phyloP scores from a whole-genome alignment of 2,113 vertebrate species.

The Sander vitreus region DNA sequence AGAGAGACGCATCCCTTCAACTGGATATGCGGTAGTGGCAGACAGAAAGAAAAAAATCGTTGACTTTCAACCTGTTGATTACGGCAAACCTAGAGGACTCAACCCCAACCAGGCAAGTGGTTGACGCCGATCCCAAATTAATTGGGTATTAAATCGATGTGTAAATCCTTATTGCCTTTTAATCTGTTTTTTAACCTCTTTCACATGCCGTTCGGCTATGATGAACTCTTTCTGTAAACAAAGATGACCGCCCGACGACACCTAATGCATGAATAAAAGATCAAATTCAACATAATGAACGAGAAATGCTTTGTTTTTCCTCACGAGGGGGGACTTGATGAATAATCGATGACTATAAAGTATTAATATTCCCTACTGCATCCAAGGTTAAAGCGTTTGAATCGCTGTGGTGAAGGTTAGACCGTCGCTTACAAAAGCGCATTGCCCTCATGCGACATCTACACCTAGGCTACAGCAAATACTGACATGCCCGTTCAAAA shows the following conservation, averaged over 20 bases:
- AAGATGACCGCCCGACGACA: constrained; percentile 82
- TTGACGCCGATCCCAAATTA: constrained; percentile 64
- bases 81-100: constrained; percentile 72
- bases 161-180: constrained; percentile 38
- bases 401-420: constrained; percentile 81
- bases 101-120: constrained; percentile 69
- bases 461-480: constrained; percentile 77
- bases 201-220: constrained; percentile 66
- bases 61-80: constrained; percentile 89
- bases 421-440: constrained; percentile 78
- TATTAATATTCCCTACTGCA: constrained; percentile 81
- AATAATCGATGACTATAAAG: constrained; percentile 81
- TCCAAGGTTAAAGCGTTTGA: constrained; percentile 82
- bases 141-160: constrained; percentile 65
- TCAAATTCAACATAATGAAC: constrained; percentile 75
- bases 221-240: constrained; percentile 83
- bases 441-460: constrained; percentile 85
- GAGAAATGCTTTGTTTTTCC: constrained; percentile 64
- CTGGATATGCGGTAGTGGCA: constrained; percentile 73
- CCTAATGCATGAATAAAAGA: constrained; percentile 78
- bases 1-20: constrained; percentile 95
- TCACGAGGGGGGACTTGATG: constrained; percentile 53
- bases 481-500: constrained; percentile 77
- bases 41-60: constrained; percentile 68
- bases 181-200: constrained; percentile 66